Percentiles rank a stretch among this genome's conserved stretches.
phyloP scores from a whole-genome alignment of 1,140 invertebrate genomes.

The Archivesica marissinica region DNA sequence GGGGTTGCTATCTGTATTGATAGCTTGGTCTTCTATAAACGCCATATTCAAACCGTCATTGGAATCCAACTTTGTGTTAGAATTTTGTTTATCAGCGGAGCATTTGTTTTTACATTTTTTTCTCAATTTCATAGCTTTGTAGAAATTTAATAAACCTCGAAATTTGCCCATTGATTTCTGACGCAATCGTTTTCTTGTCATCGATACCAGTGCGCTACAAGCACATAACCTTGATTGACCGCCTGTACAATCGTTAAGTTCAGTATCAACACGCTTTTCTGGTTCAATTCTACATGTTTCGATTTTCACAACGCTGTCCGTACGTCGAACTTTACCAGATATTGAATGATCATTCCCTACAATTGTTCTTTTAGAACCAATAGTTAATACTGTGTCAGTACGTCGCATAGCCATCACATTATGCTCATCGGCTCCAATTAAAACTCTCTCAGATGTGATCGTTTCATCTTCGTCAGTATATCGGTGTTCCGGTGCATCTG shows the following conservation, averaged over 20 bases:
- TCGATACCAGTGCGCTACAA: not conserved
- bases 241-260: not conserved
- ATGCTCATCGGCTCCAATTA: not conserved
- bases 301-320: too few species aligned
- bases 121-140: slow-evolving; percentile 13
- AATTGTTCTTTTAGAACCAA: not conserved
- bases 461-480: not conserved
- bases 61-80: not conserved
- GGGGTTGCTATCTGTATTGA: too few species aligned
- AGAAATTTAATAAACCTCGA: not conserved
- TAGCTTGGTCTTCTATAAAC: not conserved
- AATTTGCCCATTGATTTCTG: not conserved
- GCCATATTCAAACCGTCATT: not conserved
- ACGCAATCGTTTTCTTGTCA: not conserved
- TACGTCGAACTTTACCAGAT: too few species aligned
- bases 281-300: not conserved
- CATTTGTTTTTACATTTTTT: not conserved
- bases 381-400: too few species aligned
- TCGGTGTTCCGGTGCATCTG: not conserved
- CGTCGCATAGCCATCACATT: not conserved
- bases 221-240: not conserved
- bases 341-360: not conserved
- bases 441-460: not conserved
- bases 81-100: not conserved
- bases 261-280: not conserved